A percentile compares a stretch with the other conserved stretches of the same genome.
Conservation (phyloP, 2,113 vertebrate species). For the Bufo gargarizans region DNA sequence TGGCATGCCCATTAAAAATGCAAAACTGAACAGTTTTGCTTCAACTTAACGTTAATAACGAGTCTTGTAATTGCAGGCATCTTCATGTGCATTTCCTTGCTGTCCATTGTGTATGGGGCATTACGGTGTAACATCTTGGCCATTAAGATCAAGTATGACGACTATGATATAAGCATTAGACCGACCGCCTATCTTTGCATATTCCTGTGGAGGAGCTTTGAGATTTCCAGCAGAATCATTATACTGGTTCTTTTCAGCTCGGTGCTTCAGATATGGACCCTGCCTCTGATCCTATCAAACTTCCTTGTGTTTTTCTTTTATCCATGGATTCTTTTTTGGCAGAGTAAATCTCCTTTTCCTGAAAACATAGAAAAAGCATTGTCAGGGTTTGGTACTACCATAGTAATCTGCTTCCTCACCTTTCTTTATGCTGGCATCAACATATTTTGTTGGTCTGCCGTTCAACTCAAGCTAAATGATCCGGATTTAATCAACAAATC, state of each 20-base stretch:
- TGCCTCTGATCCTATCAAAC: conserved; percentile 81
- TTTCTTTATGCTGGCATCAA: conserved; percentile 96
- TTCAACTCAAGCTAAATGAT: conserved; percentile 88
- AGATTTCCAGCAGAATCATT: conserved; percentile 89
- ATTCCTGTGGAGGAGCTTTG: conserved; percentile 94
- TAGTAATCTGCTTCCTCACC: conserved; percentile 89
- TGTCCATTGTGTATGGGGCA: conserved; percentile 95
- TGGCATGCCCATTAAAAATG: neutral
- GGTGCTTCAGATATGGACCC: conserved; percentile 87
- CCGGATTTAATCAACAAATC: conserved; percentile 94
- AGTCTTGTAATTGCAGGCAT: conserved; percentile 75
- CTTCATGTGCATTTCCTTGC: conserved; percentile 89
- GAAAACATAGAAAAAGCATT: conserved; percentile 95
- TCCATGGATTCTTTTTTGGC: conserved; percentile 93
- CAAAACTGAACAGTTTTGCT: neutral
- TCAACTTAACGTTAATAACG: neutral
- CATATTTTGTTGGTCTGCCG: conserved; percentile 98
- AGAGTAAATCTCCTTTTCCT: conserved; percentile 87
- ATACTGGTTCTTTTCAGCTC: conserved; percentile 95
- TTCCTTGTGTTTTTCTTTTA: conserved; percentile 88
- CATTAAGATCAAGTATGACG: conserved; percentile 96
- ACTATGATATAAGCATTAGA: conserved; percentile 86
- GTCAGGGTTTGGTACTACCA: conserved; percentile 87
- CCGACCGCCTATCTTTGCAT: conserved; percentile 90
- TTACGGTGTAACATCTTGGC: conserved; percentile 97